Percentiles rank a stretch among this genome's conserved stretches.
These are phyloP conservation scores for Pasiphila rectangulata DNA, from an alignment of 2,888 invertebrate species.

Conservation along the genomic window DNA sequence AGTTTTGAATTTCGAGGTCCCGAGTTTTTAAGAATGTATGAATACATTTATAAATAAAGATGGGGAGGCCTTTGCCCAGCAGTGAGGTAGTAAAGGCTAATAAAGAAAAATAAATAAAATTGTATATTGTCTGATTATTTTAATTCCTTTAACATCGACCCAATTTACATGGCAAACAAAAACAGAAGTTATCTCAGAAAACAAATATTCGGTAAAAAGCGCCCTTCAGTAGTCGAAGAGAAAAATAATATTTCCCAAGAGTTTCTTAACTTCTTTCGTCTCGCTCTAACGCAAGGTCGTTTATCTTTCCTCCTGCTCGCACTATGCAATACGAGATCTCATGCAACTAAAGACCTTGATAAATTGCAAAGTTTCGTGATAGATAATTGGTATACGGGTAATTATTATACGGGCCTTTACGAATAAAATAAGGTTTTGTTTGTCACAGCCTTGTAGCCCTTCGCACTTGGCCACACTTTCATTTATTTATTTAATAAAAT, in stretches of 20 bases:
- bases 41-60: no score
- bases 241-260: slow-evolving; percentile 78
- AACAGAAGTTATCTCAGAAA: slow-evolving; percentile 43
- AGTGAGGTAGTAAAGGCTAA: no score
- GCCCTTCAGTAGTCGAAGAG: slow-evolving; percentile 75
- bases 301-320: slow-evolving; percentile 59
- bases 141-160: slow-evolving; percentile 60
- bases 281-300: slow-evolving; percentile 67
- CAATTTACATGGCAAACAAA: slow-evolving; percentile 57
- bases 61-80: no score
- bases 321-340: slow-evolving; percentile 77
- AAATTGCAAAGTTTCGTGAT: slow-evolving; percentile 78
- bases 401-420: slow-evolving; percentile 63
- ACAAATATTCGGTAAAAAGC: slow-evolving; percentile 66
- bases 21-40: no score
- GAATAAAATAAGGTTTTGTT: slow-evolving; percentile 32
- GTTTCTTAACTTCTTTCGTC: slow-evolving; percentile 72
- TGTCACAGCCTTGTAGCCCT: neutral
- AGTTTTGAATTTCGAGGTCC: no score
- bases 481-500: slow-evolving; percentile 6
- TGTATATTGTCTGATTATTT: neutral
- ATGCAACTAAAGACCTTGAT: slow-evolving; percentile 78
- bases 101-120: neutral
- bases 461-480: slow-evolving; percentile 1
- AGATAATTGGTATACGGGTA: slow-evolving; percentile 77